phyloP scores from a whole-genome alignment of 53 echinoderm and acorn worm species.

The Pentamera pediparva region DNA sequence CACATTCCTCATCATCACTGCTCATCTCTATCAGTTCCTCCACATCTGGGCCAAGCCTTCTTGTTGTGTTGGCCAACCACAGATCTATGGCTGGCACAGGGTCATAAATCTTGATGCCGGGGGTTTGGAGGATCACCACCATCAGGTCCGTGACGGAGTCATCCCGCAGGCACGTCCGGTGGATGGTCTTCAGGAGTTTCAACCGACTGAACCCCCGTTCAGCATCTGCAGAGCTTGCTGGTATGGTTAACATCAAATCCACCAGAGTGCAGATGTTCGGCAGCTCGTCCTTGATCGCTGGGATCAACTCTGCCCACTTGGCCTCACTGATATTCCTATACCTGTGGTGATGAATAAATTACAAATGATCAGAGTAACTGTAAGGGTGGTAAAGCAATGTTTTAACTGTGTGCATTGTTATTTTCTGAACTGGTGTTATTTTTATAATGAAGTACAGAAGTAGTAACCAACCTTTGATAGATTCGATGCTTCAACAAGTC shows the following conservation, averaged over 20 bases:
- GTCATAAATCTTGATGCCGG: not conserved
- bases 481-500: not conserved
- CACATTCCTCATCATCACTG: not conserved
- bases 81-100: not conserved
- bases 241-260: slow-evolving; percentile 11
- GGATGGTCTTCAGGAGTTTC: not conserved
- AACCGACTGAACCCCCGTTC: slow-evolving; percentile 13
- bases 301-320: not conserved
- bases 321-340: too few relatives aligned
- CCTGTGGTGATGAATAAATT: not conserved
- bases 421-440: not conserved
- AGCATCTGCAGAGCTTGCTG: slow-evolving; percentile 7
- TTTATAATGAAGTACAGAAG: not conserved
- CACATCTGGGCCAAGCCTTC: too few relatives aligned
- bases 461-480: not conserved
- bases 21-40: too few relatives aligned
- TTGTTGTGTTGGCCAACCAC: too few relatives aligned
- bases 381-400: not conserved
- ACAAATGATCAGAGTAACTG: not conserved
- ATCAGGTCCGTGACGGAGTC: not conserved
- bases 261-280: slow-evolving; percentile 3
- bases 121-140: not conserved
- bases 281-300: not conserved
- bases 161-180: not conserved
- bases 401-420: not conserved